A percentile compares a stretch with the other conserved stretches of the same genome.
Conservation (phyloP, 2,113 vertebrate genomes). For the Notiomystis cincta region DNA sequence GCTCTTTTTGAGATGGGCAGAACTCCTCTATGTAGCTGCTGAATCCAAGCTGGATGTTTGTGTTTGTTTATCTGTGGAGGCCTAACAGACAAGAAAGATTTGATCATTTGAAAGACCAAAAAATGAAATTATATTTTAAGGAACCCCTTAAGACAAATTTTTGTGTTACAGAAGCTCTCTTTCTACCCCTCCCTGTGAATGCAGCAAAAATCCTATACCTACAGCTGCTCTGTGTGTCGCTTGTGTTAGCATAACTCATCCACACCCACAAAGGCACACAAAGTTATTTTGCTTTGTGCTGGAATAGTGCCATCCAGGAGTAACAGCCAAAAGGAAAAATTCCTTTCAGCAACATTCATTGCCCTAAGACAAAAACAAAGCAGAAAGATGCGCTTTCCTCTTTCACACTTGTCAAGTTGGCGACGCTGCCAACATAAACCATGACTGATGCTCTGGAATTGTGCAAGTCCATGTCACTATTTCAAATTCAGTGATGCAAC, state of each 20-base stretch:
- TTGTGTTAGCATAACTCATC: not conserved
- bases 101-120: not conserved
- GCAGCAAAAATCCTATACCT: not conserved
- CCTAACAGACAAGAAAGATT: not conserved
- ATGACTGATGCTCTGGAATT: not conserved
- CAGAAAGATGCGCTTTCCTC: not conserved
- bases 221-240: not conserved
- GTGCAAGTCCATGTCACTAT: not conserved
- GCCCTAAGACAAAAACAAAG: not conserved
- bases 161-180: not conserved
- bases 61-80: not conserved
- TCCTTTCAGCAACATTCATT: not conserved
- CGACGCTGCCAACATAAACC: not conserved
- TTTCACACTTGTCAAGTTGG: not conserved
- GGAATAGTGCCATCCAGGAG: not conserved
- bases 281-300: not conserved
- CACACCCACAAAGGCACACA: not conserved
- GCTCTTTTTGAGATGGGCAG: not conserved
- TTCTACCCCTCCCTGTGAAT: not conserved
- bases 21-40: not conserved
- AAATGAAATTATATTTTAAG: not conserved
- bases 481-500: not conserved
- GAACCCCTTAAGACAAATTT: not conserved
- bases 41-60: not conserved
- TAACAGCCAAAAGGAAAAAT: not conserved